These are phyloP conservation scores for Sycophaga agraensis DNA, from an alignment of 1,140 invertebrate species.

Conservation along the genomic window DNA sequence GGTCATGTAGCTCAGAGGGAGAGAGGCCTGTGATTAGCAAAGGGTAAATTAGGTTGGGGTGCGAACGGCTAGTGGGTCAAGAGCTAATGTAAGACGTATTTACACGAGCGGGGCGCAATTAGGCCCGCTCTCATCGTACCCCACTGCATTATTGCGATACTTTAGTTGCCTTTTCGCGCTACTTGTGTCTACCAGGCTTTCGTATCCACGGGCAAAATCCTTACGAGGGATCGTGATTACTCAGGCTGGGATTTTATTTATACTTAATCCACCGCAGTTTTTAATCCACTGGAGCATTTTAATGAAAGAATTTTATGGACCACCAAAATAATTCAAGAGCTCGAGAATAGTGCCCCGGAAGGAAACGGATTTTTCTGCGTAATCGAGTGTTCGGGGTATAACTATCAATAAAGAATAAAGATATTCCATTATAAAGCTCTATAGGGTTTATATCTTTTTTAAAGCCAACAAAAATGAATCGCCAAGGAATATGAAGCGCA, in stretches of 20 bases:
- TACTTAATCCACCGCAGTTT: not conserved
- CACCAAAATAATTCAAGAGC: not conserved
- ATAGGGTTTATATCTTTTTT: constrained; percentile 5
- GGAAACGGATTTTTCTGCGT: not conserved
- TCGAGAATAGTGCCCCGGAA: not conserved
- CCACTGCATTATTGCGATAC: not conserved
- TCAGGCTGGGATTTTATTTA: not conserved
- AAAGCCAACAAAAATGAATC: constrained; percentile 13
- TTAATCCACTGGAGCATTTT: not conserved
- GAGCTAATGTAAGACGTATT: constrained; percentile 14
- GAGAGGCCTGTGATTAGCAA: constrained; percentile 6
- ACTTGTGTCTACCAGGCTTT: not conserved
- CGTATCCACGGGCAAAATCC: too few species aligned
- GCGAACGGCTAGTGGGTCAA: constrained; percentile 2
- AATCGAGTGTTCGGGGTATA: constrained; percentile 5
- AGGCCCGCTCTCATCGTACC: too few species aligned
- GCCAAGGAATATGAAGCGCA: constrained; percentile 10
- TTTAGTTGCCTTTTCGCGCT: not conserved
- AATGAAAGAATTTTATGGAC: constrained; percentile 8
- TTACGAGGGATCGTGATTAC: too few species aligned
- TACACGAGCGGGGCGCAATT: not conserved
- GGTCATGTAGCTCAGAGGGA: too few species aligned
- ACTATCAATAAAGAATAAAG: constrained; percentile 16
- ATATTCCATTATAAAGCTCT: constrained; percentile 15
- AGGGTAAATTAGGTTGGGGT: constrained; percentile 7